Conservation (phyloP, 2,888 invertebrate species). For the Cybosia mesomella region DNA sequence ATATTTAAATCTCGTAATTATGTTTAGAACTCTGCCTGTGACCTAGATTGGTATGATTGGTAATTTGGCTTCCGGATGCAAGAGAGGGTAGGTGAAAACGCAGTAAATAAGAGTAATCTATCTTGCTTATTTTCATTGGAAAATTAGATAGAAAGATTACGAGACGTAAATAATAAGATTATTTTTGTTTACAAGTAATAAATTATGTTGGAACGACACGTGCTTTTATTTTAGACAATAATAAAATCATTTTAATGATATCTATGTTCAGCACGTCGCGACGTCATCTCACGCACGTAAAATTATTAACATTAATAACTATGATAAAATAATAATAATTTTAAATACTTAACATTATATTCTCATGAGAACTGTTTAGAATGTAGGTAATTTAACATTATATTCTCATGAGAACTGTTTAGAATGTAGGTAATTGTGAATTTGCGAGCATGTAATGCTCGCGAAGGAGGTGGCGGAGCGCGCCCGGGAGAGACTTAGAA, state of each 20-base stretch:
- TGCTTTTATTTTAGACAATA: slow-evolving; percentile 22
- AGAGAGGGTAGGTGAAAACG: slow-evolving; percentile 69
- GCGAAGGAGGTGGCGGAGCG: too few species aligned
- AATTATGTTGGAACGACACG: slow-evolving; percentile 26
- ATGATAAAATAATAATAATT: background rate
- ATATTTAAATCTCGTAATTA: background rate
- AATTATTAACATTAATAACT: background rate
- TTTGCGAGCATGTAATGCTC: too few species aligned
- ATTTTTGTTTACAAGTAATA: slow-evolving; percentile 35
- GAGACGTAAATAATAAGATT: slow-evolving; percentile 28
- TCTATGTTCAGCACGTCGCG: too few species aligned
- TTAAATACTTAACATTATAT: background rate
- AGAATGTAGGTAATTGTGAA: too few species aligned
- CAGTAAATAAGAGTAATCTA: slow-evolving; percentile 54
- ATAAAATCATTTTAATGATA: background rate
- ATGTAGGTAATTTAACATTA: too few species aligned
- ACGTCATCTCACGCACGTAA: too few species aligned
- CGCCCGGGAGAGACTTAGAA: too few species aligned
- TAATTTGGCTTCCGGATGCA: background rate
- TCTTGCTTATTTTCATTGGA: slow-evolving; percentile 65
- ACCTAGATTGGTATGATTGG: background rate
- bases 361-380: background rate
- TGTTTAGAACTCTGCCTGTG: slow-evolving; percentile 18
- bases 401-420: too few species aligned
- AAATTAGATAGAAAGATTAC: slow-evolving; percentile 58